phyloP scores from a whole-genome alignment of 2,797 vertebrate species.

The Garrulus glandarius region DNA sequence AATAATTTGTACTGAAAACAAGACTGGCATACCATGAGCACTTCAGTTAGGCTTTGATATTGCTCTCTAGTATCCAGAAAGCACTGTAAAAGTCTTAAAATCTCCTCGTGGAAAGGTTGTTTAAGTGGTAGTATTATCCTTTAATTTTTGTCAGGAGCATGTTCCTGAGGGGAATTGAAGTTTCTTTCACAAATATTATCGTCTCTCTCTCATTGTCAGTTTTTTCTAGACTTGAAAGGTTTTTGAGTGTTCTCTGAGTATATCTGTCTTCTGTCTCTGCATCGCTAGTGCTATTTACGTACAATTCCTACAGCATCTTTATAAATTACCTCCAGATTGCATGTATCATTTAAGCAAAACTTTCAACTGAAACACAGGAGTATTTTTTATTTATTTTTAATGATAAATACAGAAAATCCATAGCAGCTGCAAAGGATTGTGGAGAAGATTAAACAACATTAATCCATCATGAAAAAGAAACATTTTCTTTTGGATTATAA shows the following conservation, averaged over 20 bases:
- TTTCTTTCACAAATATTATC: neutral
- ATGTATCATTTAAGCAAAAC: neutral
- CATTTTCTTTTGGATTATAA: neutral
- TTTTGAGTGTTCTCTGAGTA: neutral
- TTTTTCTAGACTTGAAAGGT: neutral
- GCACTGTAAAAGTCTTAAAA: neutral
- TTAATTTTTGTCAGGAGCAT: neutral
- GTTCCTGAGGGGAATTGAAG: neutral
- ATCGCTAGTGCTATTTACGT: neutral
- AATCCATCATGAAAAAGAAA: neutral
- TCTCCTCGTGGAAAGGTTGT: neutral
- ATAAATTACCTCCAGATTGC: neutral
- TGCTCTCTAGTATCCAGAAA: neutral
- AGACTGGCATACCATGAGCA: neutral
- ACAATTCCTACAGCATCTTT: neutral
- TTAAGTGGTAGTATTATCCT: neutral
- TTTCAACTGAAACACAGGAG: neutral
- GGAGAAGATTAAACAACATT: neutral
- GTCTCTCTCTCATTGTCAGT: neutral
- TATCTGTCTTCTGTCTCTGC: neutral
- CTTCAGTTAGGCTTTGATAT: neutral
- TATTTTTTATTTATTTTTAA: neutral
- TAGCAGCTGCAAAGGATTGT: neutral
- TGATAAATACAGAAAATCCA: neutral
- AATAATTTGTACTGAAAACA: neutral